These are phyloP conservation scores for Scaptomyza pallida DNA, from an alignment of 1,140 invertebrate genomes.

Conservation along the genomic window DNA sequence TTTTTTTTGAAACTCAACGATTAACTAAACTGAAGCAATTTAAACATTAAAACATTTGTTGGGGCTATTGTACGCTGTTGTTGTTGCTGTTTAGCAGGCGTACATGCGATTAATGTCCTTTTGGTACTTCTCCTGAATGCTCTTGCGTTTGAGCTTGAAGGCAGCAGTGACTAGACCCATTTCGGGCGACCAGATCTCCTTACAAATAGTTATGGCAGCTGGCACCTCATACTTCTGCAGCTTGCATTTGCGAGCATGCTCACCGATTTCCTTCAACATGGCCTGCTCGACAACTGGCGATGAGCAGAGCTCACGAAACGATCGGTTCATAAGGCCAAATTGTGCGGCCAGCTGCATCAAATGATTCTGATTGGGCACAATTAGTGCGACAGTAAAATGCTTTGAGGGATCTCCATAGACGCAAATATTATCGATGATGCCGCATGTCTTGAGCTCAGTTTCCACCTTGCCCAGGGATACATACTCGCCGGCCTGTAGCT, in stretches of 20 bases:
- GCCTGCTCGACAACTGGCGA: slow-evolving; percentile 89
- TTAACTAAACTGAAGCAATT: no score
- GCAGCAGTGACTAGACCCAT: slow-evolving; percentile 98
- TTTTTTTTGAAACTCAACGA: no score
- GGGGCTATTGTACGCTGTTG: neutral
- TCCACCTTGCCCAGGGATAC: slow-evolving; percentile 96
- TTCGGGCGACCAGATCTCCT: slow-evolving; percentile 97
- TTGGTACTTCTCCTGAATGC: slow-evolving; percentile 96
- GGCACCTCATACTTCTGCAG: slow-evolving; percentile 96
- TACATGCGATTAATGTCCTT: slow-evolving; percentile 97
- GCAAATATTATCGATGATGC: slow-evolving; percentile 97
- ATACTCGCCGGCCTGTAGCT: slow-evolving; percentile 98
- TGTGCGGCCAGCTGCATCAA: slow-evolving; percentile 89
- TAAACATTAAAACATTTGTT: no score
- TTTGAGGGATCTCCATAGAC: slow-evolving; percentile 95
- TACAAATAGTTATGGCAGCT: slow-evolving; percentile 93
- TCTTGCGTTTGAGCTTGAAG: slow-evolving; percentile 97
- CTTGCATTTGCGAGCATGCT: slow-evolving; percentile 93
- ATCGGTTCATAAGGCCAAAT: slow-evolving; percentile 86
- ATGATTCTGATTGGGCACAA: slow-evolving; percentile 93
- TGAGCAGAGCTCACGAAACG: slow-evolving; percentile 91
- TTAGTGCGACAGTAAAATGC: slow-evolving; percentile 93
- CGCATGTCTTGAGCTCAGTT: slow-evolving; percentile 95
- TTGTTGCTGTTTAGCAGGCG: slow-evolving; percentile 89
- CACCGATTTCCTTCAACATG: slow-evolving; percentile 91